phyloP scores from a whole-genome alignment of 2,888 invertebrate species.

The Graphium colonna region DNA sequence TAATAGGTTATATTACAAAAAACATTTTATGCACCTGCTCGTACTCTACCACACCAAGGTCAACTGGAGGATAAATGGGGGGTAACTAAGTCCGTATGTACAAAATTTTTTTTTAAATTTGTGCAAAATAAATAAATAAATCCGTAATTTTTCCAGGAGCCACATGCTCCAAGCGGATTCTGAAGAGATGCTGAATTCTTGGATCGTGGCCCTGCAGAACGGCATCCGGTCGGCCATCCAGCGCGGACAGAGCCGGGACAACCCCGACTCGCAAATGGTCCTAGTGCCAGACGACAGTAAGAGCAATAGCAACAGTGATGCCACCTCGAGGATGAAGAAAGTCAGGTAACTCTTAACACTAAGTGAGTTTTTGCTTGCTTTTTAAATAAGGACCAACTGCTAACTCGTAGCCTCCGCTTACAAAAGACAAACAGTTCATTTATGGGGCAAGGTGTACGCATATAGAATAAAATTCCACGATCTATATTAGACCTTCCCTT shows the following conservation, averaged over 20 bases:
- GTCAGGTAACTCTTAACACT: slow-evolving; percentile 58
- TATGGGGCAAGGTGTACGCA: too few species aligned
- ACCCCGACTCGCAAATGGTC: slow-evolving; percentile 61
- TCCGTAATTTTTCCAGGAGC: slow-evolving; percentile 85
- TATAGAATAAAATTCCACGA: too few species aligned
- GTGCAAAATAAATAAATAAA: not conserved
- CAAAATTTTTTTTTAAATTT: not conserved
- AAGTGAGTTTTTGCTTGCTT: too few species aligned
- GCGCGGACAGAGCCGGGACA: slow-evolving; percentile 76
- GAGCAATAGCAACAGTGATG: slow-evolving; percentile 38
- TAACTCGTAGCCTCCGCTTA: too few species aligned
- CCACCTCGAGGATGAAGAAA: slow-evolving; percentile 52
- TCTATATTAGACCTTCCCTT: too few species aligned
- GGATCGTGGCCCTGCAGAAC: slow-evolving; percentile 94
- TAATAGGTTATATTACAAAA: too few species aligned
- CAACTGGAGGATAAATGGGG: too few species aligned
- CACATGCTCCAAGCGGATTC: slow-evolving; percentile 99
- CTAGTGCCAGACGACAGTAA: slow-evolving; percentile 55
- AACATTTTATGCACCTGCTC: too few species aligned
- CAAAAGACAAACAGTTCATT: too few species aligned
- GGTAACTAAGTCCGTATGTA: not conserved
- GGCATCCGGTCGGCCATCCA: slow-evolving; percentile 92
- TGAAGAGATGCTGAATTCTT: slow-evolving; percentile 92
- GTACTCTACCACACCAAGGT: too few species aligned
- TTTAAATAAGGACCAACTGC: too few species aligned